Evolutionary conservation across 2,113 vertebrate species (phyloP).

Genomic region (Semnornis frantzii): DNA sequence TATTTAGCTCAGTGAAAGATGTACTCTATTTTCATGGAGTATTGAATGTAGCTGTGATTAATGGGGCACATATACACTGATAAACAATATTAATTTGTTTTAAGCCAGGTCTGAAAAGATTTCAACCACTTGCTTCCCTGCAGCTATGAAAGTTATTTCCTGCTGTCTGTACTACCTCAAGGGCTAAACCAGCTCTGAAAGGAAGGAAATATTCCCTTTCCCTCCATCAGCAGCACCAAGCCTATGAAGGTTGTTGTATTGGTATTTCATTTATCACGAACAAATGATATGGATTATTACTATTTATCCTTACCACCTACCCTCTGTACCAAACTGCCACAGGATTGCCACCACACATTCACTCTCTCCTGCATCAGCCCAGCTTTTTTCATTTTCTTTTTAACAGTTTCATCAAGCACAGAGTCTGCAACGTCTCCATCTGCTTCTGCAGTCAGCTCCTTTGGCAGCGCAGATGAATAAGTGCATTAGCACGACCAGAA

Average conservation of each 20-base stretch:
- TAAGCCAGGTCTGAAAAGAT: slow-evolving; percentile 53
- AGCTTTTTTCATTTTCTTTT: neutral
- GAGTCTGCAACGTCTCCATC: neutral
- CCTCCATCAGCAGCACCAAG: neutral
- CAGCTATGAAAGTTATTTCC: slow-evolving; percentile 55
- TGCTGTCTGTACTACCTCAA: slow-evolving; percentile 24
- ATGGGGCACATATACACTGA: slow-evolving; percentile 50
- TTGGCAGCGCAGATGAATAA: neutral
- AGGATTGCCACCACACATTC: neutral
- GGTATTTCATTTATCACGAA: slow-evolving; percentile 26
- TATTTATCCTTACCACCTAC: neutral
- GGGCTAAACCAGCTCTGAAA: slow-evolving; percentile 46
- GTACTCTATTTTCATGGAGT: slow-evolving; percentile 36
- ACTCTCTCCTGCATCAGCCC: neutral
- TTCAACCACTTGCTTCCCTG: slow-evolving; percentile 39
- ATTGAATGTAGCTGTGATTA: slow-evolving; percentile 62
- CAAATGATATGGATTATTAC: slow-evolving; percentile 26
- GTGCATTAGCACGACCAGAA: neutral
- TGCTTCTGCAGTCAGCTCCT: neutral
- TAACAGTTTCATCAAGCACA: neutral
- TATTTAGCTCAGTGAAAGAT: slow-evolving; percentile 50
- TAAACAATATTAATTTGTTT: slow-evolving; percentile 67
- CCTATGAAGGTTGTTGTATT: neutral
- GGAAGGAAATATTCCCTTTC: slow-evolving; percentile 22
- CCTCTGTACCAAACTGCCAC: neutral